Evolutionary conservation across 2,888 invertebrate species (phyloP), one percentile per base, ranked within the genome.

Genomic region (Microplitis manilae): DNA sequence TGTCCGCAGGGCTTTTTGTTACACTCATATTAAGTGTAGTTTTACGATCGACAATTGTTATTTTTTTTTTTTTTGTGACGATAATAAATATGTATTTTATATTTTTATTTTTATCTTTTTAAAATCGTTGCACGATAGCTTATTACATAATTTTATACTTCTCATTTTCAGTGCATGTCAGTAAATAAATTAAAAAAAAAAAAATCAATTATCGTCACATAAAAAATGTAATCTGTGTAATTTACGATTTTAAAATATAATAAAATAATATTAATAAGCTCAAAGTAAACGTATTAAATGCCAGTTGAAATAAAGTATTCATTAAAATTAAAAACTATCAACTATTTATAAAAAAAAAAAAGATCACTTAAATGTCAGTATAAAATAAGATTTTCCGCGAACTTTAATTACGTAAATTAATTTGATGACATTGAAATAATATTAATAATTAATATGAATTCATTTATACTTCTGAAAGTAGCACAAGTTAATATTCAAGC

Each of bases 1-100:
- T 67, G 38, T 62, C 38, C 20, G 17, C 13, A 68, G 64, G 41
- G 50, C 50, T 50, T 50, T 50, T 50, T 50, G 50, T 50, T 50
- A 50, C 50, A 50, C 50, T 50, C 50, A 50, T 50, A 50, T 50
- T 50, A 50, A 50, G 50, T 50, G 50, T 50, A 50, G 50, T 50
- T 50, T 50, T 50, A 50, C 50, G 50, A 50, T 50, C 50, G 50
- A 50, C 50, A 50, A 50, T 50, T 50, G 50, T 50, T 50, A 50
- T 50, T 70, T 68, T 40, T 7, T 39, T 67, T 13, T 50, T 68
- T 7, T 38, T 17, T 7, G 2, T 30, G 2, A 30, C 50, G 50
- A 50, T 13, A 50, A 50, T 50, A 50, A 50, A 50, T 50, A 50
- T 50, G 50, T 8, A 50, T 50, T 50, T 50, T 50, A 50, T 50